These are phyloP conservation scores for Sebastes kiyomatsui DNA, from an alignment of 2,797 vertebrate species.

Conservation along the genomic window DNA sequence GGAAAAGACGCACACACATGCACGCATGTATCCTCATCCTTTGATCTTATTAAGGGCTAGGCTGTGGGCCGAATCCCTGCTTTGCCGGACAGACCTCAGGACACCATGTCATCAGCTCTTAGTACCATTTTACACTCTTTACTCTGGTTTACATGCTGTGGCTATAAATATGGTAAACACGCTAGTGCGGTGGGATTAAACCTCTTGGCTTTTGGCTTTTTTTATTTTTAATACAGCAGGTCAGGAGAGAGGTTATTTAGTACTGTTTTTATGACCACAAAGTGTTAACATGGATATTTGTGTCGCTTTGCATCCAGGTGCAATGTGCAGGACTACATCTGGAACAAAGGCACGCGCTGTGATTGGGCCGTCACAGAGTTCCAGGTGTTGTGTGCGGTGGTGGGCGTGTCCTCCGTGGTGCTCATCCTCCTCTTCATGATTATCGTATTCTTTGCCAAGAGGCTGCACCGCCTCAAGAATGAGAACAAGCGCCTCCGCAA, in stretches of 20 bases:
- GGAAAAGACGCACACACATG: neutral
- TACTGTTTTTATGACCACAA: neutral
- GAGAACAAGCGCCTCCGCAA: slow-evolving; percentile 94
- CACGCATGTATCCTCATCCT: slow-evolving; percentile 58
- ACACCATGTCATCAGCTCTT: slow-evolving; percentile 43
- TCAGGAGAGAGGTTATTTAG: neutral
- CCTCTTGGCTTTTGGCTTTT: neutral
- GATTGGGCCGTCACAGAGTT: slow-evolving; percentile 97
- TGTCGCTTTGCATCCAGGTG: slow-evolving; percentile 63
- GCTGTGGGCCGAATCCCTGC: slow-evolving; percentile 55
- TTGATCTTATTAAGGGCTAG: slow-evolving; percentile 73
- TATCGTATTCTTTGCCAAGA: slow-evolving; percentile 97
- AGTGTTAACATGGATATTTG: neutral
- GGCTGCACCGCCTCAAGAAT: slow-evolving; percentile 93
- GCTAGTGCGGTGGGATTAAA: neutral
- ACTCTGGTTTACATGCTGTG: slow-evolving; percentile 8
- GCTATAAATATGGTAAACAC: slow-evolving; percentile 28
- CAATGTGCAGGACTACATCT: slow-evolving; percentile 93
- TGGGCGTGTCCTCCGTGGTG: slow-evolving; percentile 88
- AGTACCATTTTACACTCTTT: slow-evolving; percentile 42
- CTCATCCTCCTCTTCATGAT: slow-evolving; percentile 96
- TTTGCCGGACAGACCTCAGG: slow-evolving; percentile 59
- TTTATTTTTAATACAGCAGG: neutral
- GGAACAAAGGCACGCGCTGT: slow-evolving; percentile 96
- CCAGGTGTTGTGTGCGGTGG: slow-evolving; percentile 94